Evolutionary conservation across 2,888 invertebrate species (phyloP), one percentile per base, ranked within the genome.

Genomic region (Philereme vetulata): DNA sequence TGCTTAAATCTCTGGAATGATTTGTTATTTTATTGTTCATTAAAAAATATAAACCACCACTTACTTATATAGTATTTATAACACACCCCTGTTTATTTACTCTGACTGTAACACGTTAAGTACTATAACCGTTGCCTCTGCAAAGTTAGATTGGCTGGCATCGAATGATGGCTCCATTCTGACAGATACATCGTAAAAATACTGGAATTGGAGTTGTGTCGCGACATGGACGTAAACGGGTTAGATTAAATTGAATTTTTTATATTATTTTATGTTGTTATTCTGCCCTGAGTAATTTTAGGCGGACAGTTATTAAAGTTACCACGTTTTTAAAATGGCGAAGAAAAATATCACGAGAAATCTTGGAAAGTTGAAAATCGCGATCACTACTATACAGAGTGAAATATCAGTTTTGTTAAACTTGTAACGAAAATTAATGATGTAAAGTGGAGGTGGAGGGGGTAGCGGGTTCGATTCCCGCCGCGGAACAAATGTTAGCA

Each of bases 121-220:
- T 77, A 78, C 77, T 76, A 81, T 36, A 80, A 81, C 78, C 78
- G 81, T 80, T 81, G 72, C 78, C 79, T 75, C 80, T 78, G 78
- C 82, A 86, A 88, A 88, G 88, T 88, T 88, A 88, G 86, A 88
- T 88, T 88, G 82, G 84, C 76, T 78, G 72, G 67, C 86, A 86
- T 85, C 84, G 85, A 85, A 79, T 81, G 80, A 80, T 79, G 80
- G 70, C 76, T 69, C 80, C 42, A 51, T 51, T 82, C 80, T 78
- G 80, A 78, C 78, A 74, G 77, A 81, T 81, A 76, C 72, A 77
- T 83, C 81, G 81, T 87, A 86, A 87, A 86, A 85, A 82, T 77
- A 74, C 76, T 66, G 70, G 68, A 74, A 76, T 74, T 75, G 72
- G 66, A 68, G 71, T 65, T 66, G 64, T 67, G 68, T 73, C 70